phyloP scores from a whole-genome alignment of 2,113 vertebrate species.

The Rhea americana region DNA sequence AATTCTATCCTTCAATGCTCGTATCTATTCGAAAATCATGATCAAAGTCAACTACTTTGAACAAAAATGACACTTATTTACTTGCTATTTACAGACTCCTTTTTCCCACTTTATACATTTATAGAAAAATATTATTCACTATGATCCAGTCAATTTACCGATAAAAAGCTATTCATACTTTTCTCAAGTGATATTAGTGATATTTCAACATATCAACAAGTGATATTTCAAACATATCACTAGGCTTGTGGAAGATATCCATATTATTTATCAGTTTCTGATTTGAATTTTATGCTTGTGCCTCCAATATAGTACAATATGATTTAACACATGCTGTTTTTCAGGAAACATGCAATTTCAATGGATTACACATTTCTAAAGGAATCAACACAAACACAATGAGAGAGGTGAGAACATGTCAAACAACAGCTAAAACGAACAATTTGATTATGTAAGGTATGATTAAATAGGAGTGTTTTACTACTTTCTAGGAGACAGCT shows the following conservation, averaged over 20 bases:
- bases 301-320: background rate
- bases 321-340: background rate
- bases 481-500: background rate
- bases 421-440: background rate
- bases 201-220: no score
- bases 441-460: background rate
- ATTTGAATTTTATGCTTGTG: background rate
- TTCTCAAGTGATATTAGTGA: background rate
- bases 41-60: background rate
- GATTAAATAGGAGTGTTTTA: background rate
- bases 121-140: background rate
- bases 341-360: background rate
- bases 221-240: background rate
- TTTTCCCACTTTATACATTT: background rate
- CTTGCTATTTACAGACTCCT: background rate
- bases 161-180: background rate
- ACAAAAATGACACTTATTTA: background rate
- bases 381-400: background rate
- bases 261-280: background rate
- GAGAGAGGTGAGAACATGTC: background rate
- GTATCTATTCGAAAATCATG: background rate
- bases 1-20: background rate
- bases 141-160: background rate
- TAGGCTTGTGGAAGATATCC: background rate
- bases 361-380: background rate